Evolutionary conservation across 2,888 invertebrate genomes (phyloP), one percentile per base, ranked within the genome.

Genomic region (Pyralis farinalis): DNA sequence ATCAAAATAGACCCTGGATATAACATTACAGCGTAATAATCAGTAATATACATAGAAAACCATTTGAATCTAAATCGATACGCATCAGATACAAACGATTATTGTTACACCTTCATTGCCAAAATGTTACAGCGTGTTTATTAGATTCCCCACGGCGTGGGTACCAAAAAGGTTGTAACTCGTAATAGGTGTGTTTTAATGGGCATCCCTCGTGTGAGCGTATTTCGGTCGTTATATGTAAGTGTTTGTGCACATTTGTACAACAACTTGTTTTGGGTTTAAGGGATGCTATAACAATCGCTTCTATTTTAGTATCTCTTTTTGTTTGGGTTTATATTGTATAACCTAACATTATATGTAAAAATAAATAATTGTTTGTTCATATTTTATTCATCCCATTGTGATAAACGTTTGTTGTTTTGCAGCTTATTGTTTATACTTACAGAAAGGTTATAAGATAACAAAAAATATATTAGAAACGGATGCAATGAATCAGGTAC

Each of bases 91-190:
- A 60, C 69, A 61, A 70, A 63, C 78, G 76, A 77, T 80, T 70
- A 74, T 65, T 57, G 67, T 65, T 59, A 69, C 71, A 75, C 75
- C 73, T 77, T 73, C 71, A 75, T 71, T 64, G 66, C 48, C 56
- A 55, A 52, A 53, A 45, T 47, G 64, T 72, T 76, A 81, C 72
- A 60, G 65, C 65, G 69, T 82, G 81, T 80, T 79, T 81, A 82
- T 81, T 77, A 68, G 70, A 66, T 73, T 16, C 16, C 55, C 50
- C 59, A 56, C 58, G 64, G 70, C 59, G 61, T 58, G 57, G 59
- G 58, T 51, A 49, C 58, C 55, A 55, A 63, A 64, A 60, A 55
- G 60, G 51, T 49, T 47, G 58, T 69, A 58, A 61, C 51, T 55
- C 50, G 55, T 60, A 55, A 65, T 59, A 49, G 55, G 52, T 51